Evolutionary conservation across 2,888 invertebrate genomes (phyloP), one percentile per base, ranked within the genome.

Genomic region (Autographa pulchrina): DNA sequence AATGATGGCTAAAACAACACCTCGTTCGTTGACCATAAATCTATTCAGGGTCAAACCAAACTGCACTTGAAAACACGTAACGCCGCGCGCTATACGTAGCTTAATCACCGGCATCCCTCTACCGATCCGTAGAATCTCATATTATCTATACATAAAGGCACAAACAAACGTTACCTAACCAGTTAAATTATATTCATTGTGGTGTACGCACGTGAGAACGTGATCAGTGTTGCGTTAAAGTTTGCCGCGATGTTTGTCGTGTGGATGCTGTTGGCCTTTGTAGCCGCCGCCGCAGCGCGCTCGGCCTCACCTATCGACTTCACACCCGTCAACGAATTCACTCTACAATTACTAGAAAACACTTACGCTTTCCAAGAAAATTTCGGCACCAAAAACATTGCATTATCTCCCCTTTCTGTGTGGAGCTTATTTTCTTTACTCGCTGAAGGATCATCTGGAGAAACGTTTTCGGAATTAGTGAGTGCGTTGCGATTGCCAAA

Each of bases 341-440:
- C 95, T 0, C 79, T 95, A 11, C 89, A 90, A 72, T 81, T 96
- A 20, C 84, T 96, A 3, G 92, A 94, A 73, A 93, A 95, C 66
- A 91, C 92, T 2, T 93, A 92, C 81, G 89, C 92, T 6, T 91
- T 85, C 48, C 92, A 93, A 89, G 93, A 94, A 5, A 92, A 90
- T 78, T 94, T 92, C 67, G 94, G 92, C 2, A 87, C 80, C 1
- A 91, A 89, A 38, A 95, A 95, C 75, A 82, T 93, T 9, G 94
- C 92, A 0, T 80, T 95, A 64, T 94, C 95, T 2, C 96, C 96
- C 0, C 70, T 96, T 1, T 96, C 96, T 0, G 86, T 94, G 3
- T 96, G 96, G 96, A 94, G 92, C 65, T 87, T 94, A 32, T 93
- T 95, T 80, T 86, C 96, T 0, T 81, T 96, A 9, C 84, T 95